Percentiles rank a stretch among this genome's conserved stretches.
These are phyloP conservation scores for Eupeodes luniger DNA, from an alignment of 2,888 invertebrate genomes.

Conservation along the genomic window DNA sequence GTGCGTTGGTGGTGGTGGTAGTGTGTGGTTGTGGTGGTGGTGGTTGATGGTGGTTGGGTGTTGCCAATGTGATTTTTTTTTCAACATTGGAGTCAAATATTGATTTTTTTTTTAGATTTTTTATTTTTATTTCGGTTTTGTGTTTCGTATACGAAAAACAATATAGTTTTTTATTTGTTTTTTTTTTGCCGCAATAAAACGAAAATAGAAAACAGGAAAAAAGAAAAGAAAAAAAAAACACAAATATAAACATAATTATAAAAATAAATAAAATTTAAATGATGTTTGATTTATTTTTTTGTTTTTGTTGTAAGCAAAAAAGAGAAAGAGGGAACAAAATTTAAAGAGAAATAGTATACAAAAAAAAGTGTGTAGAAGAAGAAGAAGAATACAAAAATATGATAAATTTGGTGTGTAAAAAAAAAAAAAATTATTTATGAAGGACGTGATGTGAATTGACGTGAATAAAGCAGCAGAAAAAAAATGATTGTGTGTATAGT, in stretches of 20 bases:
- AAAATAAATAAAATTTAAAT: slow-evolving; percentile 74
- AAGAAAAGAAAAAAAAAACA: slow-evolving; percentile 58
- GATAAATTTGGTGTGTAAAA: slow-evolving; percentile 11
- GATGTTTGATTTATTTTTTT: background rate
- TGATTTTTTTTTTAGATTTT: slow-evolving; percentile 56
- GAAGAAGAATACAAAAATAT: slow-evolving; percentile 1
- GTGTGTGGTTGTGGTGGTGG: slow-evolving; percentile 13
- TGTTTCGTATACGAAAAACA: slow-evolving; percentile 29
- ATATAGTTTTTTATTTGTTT: slow-evolving; percentile 51
- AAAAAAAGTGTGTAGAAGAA: background rate
- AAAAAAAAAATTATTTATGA: slow-evolving; percentile 30
- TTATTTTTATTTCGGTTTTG: slow-evolving; percentile 64
- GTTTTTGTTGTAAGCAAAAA: background rate
- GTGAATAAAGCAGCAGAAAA: slow-evolving; percentile 24
- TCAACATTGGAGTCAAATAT: slow-evolving; percentile 53
- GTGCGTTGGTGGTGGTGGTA: slow-evolving; percentile 54
- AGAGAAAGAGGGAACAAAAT: slow-evolving; percentile 30
- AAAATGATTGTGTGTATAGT: background rate
- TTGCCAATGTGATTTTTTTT: slow-evolving; percentile 66
- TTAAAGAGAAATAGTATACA: background rate
- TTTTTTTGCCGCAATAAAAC: slow-evolving; percentile 73
- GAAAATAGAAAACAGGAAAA: slow-evolving; percentile 68
- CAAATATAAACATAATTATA: slow-evolving; percentile 58
- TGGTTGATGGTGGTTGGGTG: slow-evolving; percentile 62
- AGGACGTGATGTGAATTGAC: slow-evolving; percentile 28